Conservation (phyloP, 2,797 vertebrate genomes). For the Acanthornis magna region DNA sequence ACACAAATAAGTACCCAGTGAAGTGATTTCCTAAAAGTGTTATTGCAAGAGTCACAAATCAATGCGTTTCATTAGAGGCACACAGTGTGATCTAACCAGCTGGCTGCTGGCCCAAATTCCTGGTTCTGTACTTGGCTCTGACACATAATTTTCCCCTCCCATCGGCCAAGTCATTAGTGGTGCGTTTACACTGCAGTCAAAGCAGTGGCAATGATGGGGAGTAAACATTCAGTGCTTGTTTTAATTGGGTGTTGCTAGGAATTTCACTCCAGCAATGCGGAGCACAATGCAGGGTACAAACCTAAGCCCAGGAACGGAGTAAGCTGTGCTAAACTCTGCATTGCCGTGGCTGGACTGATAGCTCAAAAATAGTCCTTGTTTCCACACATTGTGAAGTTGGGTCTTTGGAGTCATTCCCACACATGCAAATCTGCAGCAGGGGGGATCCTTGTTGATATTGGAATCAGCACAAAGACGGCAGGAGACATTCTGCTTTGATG, state of each 20-base stretch:
- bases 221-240: conserved; percentile 40
- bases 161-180: conserved; percentile 35
- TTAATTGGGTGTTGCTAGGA: conserved; percentile 42
- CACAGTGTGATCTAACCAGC: conserved; percentile 33
- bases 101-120: conserved; percentile 47
- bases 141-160: conserved; percentile 11
- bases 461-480: background rate
- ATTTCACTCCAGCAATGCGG: background rate
- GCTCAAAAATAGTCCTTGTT: background rate
- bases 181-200: conserved; percentile 40
- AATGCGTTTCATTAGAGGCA: conserved; percentile 40
- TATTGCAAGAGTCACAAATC: conserved; percentile 46
- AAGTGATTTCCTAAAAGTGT: conserved; percentile 48
- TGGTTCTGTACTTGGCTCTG: conserved; percentile 37
- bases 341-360: background rate
- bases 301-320: background rate
- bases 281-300: background rate
- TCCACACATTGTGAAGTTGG: background rate
- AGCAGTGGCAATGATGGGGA: conserved; percentile 23
- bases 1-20: conserved; percentile 12
- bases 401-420: background rate
- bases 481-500: background rate
- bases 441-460: background rate
- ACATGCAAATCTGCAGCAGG: background rate
- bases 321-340: background rate